phyloP scores from a whole-genome alignment of 2,888 invertebrate genomes.

The Diaprepes abbreviatus region DNA sequence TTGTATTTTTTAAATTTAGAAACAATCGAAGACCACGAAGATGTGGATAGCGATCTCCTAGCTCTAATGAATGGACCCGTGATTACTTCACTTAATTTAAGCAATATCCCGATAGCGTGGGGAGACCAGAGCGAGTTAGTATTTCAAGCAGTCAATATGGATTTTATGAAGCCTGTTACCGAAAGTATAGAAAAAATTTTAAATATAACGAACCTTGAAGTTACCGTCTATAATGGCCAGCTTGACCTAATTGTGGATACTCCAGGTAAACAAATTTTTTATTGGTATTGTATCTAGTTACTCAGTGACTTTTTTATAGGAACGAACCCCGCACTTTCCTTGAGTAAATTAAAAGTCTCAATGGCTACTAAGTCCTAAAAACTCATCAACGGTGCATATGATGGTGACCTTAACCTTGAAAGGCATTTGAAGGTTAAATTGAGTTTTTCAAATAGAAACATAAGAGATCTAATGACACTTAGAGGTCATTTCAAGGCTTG shows the following conservation, averaged over 20 bases:
- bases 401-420: too few relatives aligned
- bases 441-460: too few relatives aligned
- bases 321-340: too few relatives aligned
- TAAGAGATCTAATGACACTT: too few relatives aligned
- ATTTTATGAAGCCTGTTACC: slow-evolving; percentile 82
- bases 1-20: not conserved
- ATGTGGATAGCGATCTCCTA: slow-evolving; percentile 4
- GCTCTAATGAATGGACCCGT: slow-evolving; percentile 81
- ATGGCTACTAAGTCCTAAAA: too few relatives aligned
- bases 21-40: slow-evolving; percentile 1
- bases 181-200: slow-evolving; percentile 78
- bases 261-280: slow-evolving; percentile 76
- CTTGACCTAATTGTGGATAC: slow-evolving; percentile 89
- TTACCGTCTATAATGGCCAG: slow-evolving; percentile 83
- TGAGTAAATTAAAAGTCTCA: too few relatives aligned
- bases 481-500: too few relatives aligned
- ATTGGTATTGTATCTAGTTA: too few relatives aligned
- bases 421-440: too few relatives aligned
- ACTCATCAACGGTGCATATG: too few relatives aligned
- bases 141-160: slow-evolving; percentile 72
- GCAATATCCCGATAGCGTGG: slow-evolving; percentile 71
- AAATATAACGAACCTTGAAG: slow-evolving; percentile 76
- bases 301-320: too few relatives aligned
- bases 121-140: slow-evolving; percentile 72
- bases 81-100: slow-evolving; percentile 74